A percentile compares a stretch with the other conserved stretches of the same genome.
Evolutionary conservation across 2,797 vertebrate species (phyloP).

Genomic region (Tragopan temminckii): DNA sequence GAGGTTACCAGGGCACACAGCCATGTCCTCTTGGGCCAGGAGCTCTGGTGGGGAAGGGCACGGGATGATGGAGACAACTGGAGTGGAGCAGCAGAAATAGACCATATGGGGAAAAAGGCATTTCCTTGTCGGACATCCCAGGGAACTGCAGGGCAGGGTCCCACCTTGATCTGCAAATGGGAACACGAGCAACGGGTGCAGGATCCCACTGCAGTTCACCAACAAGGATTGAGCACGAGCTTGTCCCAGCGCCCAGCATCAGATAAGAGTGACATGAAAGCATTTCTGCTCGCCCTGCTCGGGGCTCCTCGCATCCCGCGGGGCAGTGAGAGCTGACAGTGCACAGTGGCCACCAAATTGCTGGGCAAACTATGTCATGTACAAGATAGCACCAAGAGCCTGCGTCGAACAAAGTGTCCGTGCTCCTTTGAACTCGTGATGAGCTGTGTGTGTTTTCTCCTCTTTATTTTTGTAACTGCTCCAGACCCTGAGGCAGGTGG

Average conservation of each 20-base stretch:
- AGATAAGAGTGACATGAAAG: conserved; percentile 49
- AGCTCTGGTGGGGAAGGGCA: conserved; percentile 42
- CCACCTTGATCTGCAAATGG: neutral
- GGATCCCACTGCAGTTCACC: neutral
- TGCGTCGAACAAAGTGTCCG: neutral
- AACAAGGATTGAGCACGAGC: neutral
- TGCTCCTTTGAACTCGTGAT: conserved; percentile 55
- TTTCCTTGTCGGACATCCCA: neutral
- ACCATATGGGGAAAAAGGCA: neutral
- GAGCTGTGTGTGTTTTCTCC: neutral
- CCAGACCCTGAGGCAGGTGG: neutral
- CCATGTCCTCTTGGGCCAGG: conserved; percentile 42
- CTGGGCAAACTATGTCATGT: conserved; percentile 48
- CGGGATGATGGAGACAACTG: conserved; percentile 1
- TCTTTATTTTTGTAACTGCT: conserved; percentile 27
- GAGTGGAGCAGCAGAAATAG: conserved; percentile 16
- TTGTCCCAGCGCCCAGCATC: conserved; percentile 21
- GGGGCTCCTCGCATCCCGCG: neutral
- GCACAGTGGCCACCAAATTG: conserved; percentile 31
- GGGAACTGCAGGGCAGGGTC: neutral
- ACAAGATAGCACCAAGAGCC: conserved; percentile 2
- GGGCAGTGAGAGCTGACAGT: conserved; percentile 26
- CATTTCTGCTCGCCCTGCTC: neutral
- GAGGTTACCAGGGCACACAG: conserved; percentile 40
- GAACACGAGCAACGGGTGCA: rapidly evolving